Evolutionary conservation across 2,888 invertebrate genomes (phyloP).

Genomic region (Pachycephus smyrnensis): DNA sequence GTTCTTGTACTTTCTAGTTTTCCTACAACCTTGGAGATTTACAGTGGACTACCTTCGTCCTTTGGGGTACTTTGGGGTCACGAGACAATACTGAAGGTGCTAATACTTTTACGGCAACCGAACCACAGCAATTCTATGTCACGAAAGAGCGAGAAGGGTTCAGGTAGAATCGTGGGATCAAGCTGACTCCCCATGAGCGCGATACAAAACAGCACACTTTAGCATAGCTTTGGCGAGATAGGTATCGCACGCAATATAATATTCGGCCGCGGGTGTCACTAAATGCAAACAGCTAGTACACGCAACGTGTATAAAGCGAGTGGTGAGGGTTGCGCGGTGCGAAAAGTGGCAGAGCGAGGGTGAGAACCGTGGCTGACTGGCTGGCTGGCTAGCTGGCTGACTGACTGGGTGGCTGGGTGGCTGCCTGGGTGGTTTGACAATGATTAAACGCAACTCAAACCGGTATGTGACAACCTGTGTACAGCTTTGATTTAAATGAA

Average conservation of each 20-base stretch:
- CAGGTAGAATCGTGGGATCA: neutral
- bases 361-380: slow-evolving; percentile 5
- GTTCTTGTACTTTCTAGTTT: neutral
- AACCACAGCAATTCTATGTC: neutral
- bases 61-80: neutral
- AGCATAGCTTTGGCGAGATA: slow-evolving; percentile 7
- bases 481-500: slow-evolving; percentile 9
- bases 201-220: slow-evolving; percentile 8
- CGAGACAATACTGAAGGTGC: neutral
- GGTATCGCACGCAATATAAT: slow-evolving; percentile 37
- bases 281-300: slow-evolving; percentile 26
- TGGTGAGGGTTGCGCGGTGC: neutral
- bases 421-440: slow-evolving; percentile 1
- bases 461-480: slow-evolving; percentile 9
- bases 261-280: slow-evolving; percentile 37
- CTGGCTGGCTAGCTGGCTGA: too few species aligned
- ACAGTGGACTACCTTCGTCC: neutral
- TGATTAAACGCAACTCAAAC: slow-evolving; percentile 10
- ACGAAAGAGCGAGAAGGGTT: neutral
- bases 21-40: neutral
- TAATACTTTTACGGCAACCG: slow-evolving; percentile 2
- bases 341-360: slow-evolving; percentile 15
- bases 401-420: too few species aligned
- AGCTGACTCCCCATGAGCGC: neutral
- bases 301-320: slow-evolving; percentile 1